phyloP scores from a whole-genome alignment of 2,113 vertebrate genomes.

The Takifugu bimaculatus region DNA sequence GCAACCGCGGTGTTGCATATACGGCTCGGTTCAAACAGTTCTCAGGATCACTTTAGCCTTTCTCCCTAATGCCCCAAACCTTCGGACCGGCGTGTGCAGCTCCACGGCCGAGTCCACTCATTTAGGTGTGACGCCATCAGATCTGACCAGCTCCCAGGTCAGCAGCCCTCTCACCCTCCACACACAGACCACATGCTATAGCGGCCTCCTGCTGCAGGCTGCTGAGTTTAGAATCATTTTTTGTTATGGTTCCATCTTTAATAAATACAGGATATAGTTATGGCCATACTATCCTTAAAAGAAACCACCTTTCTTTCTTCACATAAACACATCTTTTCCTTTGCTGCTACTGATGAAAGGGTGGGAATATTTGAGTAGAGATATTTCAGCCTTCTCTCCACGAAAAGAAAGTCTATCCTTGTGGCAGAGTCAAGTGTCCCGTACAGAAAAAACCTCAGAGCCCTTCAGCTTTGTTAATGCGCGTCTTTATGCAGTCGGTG shows the following conservation, averaged over 20 bases:
- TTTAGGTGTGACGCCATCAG: constrained; percentile 58
- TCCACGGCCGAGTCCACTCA: constrained; percentile 28
- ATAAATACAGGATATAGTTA: not conserved
- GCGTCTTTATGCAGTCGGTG: no score
- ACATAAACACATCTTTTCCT: no score
- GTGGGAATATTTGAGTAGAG: no score
- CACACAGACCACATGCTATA: constrained; percentile 58
- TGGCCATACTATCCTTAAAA: not conserved
- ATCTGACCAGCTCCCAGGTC: constrained; percentile 55
- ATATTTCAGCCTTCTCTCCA: no score
- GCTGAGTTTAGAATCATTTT: not conserved
- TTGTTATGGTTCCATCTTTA: not conserved
- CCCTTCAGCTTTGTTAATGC: no score
- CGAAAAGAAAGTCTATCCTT: no score
- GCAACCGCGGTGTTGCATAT: constrained; percentile 35
- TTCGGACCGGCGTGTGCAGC: constrained; percentile 34
- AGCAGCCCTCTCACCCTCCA: constrained; percentile 61
- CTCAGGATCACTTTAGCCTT: constrained; percentile 40
- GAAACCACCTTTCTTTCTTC: not conserved
- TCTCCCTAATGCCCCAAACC: constrained; percentile 25
- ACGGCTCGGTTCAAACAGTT: constrained; percentile 42
- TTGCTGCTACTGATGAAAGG: no score
- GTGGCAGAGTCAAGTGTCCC: no score
- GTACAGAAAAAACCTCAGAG: no score
- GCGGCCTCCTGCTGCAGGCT: constrained; percentile 28